Percentiles rank a stretch among this genome's conserved stretches.
These are phyloP conservation scores for Nemapogon koenigi DNA, from an alignment of 2,888 invertebrate genomes.

Conservation along the genomic window DNA sequence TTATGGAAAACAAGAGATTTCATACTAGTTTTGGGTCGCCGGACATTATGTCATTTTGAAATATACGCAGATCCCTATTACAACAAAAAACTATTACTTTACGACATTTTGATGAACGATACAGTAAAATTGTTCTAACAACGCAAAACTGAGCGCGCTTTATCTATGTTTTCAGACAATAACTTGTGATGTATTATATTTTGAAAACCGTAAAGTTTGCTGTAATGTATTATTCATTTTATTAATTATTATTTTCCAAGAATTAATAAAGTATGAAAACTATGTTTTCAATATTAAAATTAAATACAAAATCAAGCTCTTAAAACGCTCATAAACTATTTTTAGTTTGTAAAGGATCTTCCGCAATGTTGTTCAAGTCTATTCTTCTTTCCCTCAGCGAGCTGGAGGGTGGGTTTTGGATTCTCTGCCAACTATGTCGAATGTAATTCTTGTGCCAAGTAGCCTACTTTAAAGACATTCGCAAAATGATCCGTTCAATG, in stretches of 20 bases:
- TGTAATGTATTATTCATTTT: too few relatives aligned
- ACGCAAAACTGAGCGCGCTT: too few relatives aligned
- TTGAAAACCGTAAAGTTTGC: too few relatives aligned
- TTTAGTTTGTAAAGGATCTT: conserved; percentile 23
- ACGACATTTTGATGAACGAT: too few relatives aligned
- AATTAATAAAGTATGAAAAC: too few relatives aligned
- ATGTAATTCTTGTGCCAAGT: conserved; percentile 27
- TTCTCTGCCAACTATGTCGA: conserved; percentile 31
- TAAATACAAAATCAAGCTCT: conserved; percentile 4
- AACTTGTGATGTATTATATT: too few relatives aligned
- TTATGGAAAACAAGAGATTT: conserved; percentile 20
- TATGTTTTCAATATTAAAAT: too few relatives aligned
- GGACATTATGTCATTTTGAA: conserved; percentile 2
- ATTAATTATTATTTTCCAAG: too few relatives aligned
- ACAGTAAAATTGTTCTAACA: too few relatives aligned
- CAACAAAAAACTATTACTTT: too few relatives aligned
- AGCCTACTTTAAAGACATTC: conserved; percentile 25
- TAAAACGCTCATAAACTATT: conserved; percentile 8
- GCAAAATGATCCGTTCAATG: conserved; percentile 9
- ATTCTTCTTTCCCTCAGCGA: conserved; percentile 28
- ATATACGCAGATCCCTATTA: not conserved
- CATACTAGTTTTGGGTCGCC: conserved; percentile 4
- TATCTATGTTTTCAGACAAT: too few relatives aligned
- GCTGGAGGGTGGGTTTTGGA: conserved; percentile 1
- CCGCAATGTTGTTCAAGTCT: conserved; percentile 24